Conservation (phyloP, 2,113 vertebrate genomes). For the Corythoichthys intestinalis region DNA sequence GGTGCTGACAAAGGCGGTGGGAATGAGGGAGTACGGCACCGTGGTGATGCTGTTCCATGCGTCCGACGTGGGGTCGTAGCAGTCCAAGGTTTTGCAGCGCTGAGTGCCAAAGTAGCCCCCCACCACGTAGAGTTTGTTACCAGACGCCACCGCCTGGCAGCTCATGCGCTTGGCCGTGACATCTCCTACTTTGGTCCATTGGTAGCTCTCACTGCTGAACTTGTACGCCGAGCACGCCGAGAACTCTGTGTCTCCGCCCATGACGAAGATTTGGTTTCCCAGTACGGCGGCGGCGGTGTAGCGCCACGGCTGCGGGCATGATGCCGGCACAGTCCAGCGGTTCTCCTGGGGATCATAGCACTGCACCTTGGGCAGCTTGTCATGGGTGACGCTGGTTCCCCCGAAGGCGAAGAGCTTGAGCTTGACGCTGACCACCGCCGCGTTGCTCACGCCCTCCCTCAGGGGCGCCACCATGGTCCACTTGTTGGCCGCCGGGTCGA, state of each 20-base stretch:
- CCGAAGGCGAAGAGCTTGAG: constrained; percentile 82
- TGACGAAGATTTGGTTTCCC: constrained; percentile 80
- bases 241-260: constrained; percentile 81
- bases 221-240: constrained; percentile 82
- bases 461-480: constrained; percentile 82
- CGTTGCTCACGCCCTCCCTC: constrained; percentile 81
- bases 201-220: constrained; percentile 80
- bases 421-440: constrained; percentile 80
- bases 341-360: constrained; percentile 81
- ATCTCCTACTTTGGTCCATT: constrained; percentile 83
- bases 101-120: constrained; percentile 83
- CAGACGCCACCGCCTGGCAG: constrained; percentile 82
- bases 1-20: constrained; percentile 83
- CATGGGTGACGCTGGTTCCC: constrained; percentile 79
- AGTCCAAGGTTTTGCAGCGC: constrained; percentile 82
- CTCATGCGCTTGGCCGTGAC: constrained; percentile 81
- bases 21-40: constrained; percentile 82
- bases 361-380: constrained; percentile 81
- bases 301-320: constrained; percentile 81
- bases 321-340: constrained; percentile 77
- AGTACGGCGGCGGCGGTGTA: constrained; percentile 80
- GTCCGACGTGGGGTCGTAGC: constrained; percentile 79
- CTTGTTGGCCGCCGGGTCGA: constrained; percentile 78
- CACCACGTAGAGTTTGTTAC: constrained; percentile 82
- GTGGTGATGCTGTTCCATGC: constrained; percentile 83